phyloP scores from a whole-genome alignment of 2,888 invertebrate genomes.

The Amiota minor region DNA sequence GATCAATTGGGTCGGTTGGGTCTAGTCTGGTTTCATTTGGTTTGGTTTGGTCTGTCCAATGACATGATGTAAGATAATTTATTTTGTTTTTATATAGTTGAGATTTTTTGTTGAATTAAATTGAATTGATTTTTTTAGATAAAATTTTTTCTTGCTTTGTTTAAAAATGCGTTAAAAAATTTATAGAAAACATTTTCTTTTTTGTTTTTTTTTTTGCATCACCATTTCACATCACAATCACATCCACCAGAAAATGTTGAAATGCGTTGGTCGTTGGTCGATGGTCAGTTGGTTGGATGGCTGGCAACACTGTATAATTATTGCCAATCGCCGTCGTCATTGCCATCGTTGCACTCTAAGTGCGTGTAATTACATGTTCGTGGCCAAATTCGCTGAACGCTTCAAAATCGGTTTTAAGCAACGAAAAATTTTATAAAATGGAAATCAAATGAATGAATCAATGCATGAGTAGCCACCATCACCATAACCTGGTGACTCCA shows the following conservation, averaged over 20 bases:
- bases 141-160: too few relatives aligned
- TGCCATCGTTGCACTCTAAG: slow-evolving; percentile 50
- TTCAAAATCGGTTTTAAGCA: slow-evolving; percentile 21
- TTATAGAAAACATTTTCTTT: too few relatives aligned
- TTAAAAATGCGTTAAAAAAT: too few relatives aligned
- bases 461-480: not conserved
- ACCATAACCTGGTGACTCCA: too few relatives aligned
- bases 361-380: slow-evolving; percentile 64
- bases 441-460: slow-evolving; percentile 49
- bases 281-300: not conserved
- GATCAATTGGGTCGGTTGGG: too few relatives aligned
- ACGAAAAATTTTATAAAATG: not conserved
- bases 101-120: not conserved
- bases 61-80: slow-evolving; percentile 5
- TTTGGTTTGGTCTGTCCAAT: too few relatives aligned
- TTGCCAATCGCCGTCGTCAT: slow-evolving; percentile 49
- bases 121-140: too few relatives aligned
- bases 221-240: too few relatives aligned
- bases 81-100: not conserved
- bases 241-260: too few relatives aligned
- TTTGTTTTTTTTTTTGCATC: too few relatives aligned
- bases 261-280: too few relatives aligned
- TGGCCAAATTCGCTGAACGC: slow-evolving; percentile 35
- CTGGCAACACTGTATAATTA: slow-evolving; percentile 51
- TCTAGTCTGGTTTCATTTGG: too few relatives aligned